Conservation (phyloP, 2,888 invertebrate genomes). For the Sinhomidia bicolor region DNA sequence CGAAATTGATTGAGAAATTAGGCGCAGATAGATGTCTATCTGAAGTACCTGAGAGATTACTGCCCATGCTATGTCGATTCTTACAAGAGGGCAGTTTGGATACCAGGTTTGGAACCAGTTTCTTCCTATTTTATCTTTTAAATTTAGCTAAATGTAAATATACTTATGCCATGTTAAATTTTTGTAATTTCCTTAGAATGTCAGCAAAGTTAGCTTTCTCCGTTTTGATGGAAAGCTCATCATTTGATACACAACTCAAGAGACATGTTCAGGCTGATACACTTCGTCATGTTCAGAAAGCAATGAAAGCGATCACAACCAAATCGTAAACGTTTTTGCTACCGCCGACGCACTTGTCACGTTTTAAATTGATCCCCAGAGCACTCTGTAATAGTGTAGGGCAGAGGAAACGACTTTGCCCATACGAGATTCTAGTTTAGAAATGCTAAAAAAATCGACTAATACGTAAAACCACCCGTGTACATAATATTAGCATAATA, state of each 20-base stretch:
- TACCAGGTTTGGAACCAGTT: slow-evolving; percentile 85
- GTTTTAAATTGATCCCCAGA: not conserved
- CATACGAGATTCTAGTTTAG: too few species aligned
- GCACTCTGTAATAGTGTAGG: not conserved
- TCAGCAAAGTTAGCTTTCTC: slow-evolving; percentile 91
- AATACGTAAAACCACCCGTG: not conserved
- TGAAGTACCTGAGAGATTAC: slow-evolving; percentile 90
- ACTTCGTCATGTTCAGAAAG: slow-evolving; percentile 92
- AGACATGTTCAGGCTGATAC: slow-evolving; percentile 91
- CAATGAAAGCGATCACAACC: slow-evolving; percentile 83
- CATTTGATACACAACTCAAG: slow-evolving; percentile 89
- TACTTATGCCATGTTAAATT: not conserved
- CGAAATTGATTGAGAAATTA: slow-evolving; percentile 87
- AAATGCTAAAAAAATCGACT: not conserved
- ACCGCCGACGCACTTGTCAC: not conserved
- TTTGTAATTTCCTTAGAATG: slow-evolving; percentile 82
- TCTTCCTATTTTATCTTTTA: not conserved
- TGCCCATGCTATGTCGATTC: slow-evolving; percentile 91
- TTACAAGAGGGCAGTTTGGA: slow-evolving; percentile 93
- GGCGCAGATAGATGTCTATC: slow-evolving; percentile 88
- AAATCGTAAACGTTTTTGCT: slow-evolving; percentile 51
- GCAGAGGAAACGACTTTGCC: not conserved
- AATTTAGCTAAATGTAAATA: not conserved
- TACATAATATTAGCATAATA: too few species aligned
- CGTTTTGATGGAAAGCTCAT: slow-evolving; percentile 87